Evolutionary conservation across 2,113 vertebrate species (phyloP).

Genomic region (Ariopsis seemanni): DNA sequence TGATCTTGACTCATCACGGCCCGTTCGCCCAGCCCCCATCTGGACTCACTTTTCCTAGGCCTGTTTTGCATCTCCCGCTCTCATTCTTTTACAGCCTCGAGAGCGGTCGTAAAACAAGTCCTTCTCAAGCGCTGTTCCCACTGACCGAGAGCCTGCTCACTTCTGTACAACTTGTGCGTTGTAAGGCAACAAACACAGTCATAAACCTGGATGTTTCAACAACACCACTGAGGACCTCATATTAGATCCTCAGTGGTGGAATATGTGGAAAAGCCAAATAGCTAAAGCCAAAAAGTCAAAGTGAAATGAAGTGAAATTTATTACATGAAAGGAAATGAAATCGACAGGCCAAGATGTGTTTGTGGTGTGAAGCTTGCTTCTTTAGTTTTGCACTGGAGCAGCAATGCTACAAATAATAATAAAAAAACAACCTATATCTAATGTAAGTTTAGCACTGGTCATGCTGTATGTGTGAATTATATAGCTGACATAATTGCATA

Average conservation of each 20-base stretch:
- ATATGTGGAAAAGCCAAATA: not conserved
- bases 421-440: not conserved
- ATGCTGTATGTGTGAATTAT: not conserved
- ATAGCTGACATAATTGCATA: too few relatives aligned
- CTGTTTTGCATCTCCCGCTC: slow-evolving; percentile 57
- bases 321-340: not conserved
- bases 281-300: not conserved
- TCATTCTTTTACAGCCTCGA: slow-evolving; percentile 55
- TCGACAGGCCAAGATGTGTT: not conserved
- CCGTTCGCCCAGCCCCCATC: slow-evolving; percentile 48
- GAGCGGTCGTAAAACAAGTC: slow-evolving; percentile 58
- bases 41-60: slow-evolving; percentile 57
- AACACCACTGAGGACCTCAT: not conserved
- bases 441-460: not conserved
- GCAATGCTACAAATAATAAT: not conserved
- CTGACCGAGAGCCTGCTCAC: slow-evolving; percentile 30
- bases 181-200: slow-evolving; percentile 18
- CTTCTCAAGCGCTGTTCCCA: slow-evolving; percentile 44
- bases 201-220: slow-evolving; percentile 14
- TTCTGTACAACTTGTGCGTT: slow-evolving; percentile 16
- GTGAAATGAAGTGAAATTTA: not conserved
- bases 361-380: not conserved
- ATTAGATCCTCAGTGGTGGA: not conserved
- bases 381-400: not conserved
- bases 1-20: slow-evolving; percentile 53